Evolutionary conservation across 2,113 vertebrate genomes (phyloP).

Genomic region (Verasper variegatus): DNA sequence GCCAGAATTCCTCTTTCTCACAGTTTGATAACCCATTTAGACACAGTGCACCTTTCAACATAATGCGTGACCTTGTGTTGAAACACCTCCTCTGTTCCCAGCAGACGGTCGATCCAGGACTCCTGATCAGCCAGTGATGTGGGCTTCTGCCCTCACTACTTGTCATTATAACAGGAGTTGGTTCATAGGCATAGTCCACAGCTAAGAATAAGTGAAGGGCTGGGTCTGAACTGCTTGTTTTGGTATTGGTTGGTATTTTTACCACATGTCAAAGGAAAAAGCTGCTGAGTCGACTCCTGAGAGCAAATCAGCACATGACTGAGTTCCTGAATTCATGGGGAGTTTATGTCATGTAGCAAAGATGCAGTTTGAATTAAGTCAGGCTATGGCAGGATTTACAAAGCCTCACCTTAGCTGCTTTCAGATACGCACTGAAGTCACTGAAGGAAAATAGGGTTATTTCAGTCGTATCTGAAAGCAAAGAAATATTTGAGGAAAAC

Average conservation of each 20-base stretch:
- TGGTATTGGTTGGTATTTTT: slow-evolving; percentile 30
- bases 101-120: slow-evolving; percentile 4
- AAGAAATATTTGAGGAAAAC: background rate
- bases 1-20: background rate
- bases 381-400: background rate
- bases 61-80: background rate
- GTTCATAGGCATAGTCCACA: too few species aligned
- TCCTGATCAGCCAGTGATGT: too few species aligned
- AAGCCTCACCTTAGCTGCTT: too few species aligned
- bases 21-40: background rate
- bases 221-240: background rate
- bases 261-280: background rate
- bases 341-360: background rate
- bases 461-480: too few species aligned
- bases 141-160: too few species aligned
- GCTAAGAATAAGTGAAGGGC: slow-evolving; percentile 7
- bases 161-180: background rate
- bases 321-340: background rate
- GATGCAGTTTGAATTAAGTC: background rate
- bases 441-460: too few species aligned
- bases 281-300: background rate
- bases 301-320: too few species aligned
- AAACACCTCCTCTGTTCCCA: too few species aligned
- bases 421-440: background rate
- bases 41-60: background rate